Conservation (phyloP, 2,888 invertebrate genomes). For the Gandaritis pyraliata region DNA sequence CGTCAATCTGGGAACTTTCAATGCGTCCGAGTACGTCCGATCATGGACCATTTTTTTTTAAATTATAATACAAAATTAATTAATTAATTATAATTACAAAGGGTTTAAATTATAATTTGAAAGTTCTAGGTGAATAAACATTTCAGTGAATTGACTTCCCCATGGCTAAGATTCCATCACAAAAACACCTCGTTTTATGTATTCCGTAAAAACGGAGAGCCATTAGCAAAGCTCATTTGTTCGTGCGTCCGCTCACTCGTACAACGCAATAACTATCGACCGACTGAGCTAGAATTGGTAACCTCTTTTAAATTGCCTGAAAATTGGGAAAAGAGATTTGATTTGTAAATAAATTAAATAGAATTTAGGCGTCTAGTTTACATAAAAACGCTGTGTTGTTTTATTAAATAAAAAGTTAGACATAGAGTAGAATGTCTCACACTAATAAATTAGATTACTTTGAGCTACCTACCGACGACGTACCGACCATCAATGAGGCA, state of each 20-base stretch:
- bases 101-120: too few relatives aligned
- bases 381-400: too few relatives aligned
- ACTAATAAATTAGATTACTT: too few relatives aligned
- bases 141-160: not conserved
- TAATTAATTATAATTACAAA: too few relatives aligned
- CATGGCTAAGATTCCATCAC: not conserved
- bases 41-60: too few relatives aligned
- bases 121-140: not conserved
- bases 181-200: constrained; percentile 25
- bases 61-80: too few relatives aligned
- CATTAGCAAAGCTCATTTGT: constrained; percentile 38
- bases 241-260: constrained; percentile 34
- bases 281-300: constrained; percentile 27
- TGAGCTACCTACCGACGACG: too few relatives aligned
- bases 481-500: too few relatives aligned
- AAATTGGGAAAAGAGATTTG: constrained; percentile 22
- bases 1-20: not conserved
- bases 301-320: constrained; percentile 30
- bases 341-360: not conserved
- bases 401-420: not conserved
- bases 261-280: constrained; percentile 36
- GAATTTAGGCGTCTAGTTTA: not conserved
- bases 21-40: not conserved
- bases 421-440: not conserved
- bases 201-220: constrained; percentile 30